phyloP scores from a whole-genome alignment of 2,113 vertebrate species.

The Malurus melanocephalus region DNA sequence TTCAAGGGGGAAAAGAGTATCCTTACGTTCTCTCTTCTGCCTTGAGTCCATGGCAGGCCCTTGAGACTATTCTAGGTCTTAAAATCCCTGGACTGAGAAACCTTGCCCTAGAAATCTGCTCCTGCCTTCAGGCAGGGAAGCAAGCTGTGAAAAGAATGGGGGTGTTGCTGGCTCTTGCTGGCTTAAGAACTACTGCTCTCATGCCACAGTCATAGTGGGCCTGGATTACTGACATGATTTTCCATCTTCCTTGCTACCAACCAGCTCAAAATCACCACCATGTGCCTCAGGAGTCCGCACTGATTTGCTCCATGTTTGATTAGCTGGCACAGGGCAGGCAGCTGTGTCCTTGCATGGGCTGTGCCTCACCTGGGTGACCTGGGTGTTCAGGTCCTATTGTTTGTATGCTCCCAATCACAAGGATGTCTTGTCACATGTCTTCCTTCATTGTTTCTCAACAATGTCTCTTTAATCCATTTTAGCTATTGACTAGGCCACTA shows the following conservation, averaged over 20 bases:
- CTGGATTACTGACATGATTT: neutral
- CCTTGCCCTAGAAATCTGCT: neutral
- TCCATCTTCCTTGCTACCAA: neutral
- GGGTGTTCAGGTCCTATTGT: neutral
- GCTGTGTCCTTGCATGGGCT: neutral
- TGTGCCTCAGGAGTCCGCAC: neutral
- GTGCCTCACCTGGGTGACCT: neutral
- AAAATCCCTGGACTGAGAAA: neutral
- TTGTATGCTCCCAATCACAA: neutral
- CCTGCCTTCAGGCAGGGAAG: neutral
- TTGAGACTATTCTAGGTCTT: neutral
- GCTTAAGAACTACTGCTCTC: neutral
- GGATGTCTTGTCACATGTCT: neutral
- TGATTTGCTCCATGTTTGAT: neutral
- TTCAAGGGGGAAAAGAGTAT: neutral
- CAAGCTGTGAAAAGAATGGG: neutral
- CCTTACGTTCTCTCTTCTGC: neutral
- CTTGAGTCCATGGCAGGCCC: neutral
- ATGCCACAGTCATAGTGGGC: neutral
- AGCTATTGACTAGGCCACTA: neutral
- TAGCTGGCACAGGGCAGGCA: neutral
- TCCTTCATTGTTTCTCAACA: neutral
- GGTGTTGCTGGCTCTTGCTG: neutral
- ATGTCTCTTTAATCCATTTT: neutral
- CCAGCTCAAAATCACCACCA: neutral